Evolutionary conservation across 1,140 invertebrate species (phyloP), one percentile per base, ranked within the genome.

Genomic region (Choristoneura fumiferana): DNA sequence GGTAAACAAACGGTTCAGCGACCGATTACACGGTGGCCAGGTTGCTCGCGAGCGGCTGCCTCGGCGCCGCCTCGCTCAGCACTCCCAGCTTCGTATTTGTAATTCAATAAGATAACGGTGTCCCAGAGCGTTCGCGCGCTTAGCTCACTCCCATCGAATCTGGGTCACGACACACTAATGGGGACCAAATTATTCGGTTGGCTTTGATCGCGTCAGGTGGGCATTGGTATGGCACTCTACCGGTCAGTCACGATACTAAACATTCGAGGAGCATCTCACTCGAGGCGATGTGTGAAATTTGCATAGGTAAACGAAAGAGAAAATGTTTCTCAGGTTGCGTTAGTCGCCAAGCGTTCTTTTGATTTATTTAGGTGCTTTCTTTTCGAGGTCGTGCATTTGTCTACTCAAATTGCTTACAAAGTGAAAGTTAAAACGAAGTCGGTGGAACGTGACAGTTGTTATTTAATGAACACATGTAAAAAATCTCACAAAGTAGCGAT

Each of bases 1-100:
- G 76, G 84, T 85, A 87, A 85, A 87, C 83, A 87, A 85, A 84
- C 81, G 83, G 84, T 86, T 87, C 83, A 86, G 63, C 81, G 83
- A 85, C 79, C 84, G 83, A 87, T 86, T 84, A 79, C 67, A 72
- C 40, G 67, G 70, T 59, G 54, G 65, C 58, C 57, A 69, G 75
- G 63, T 65, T 69, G 56, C 70, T 74, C 72, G 76, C 73, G 69
- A 60, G 67, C 66, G 60, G 60, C 14, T 52, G 64, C 49, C 45
- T 57, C 9, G 57, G 60, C 60, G 40, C 58, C 58, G 71, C 59
- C 73, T 73, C n/a, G n/a, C n/a, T n/a, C 65, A 58, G 63, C 63
- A 59, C 67, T 63, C 62, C 63, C 63, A 66, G 58, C 55, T 35
- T 53, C 72, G 67, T 72, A 86, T 82, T 83, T 80, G 79, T 82